These are phyloP conservation scores for Panorpa germanica DNA, from an alignment of 2,888 invertebrate species.

Conservation along the genomic window DNA sequence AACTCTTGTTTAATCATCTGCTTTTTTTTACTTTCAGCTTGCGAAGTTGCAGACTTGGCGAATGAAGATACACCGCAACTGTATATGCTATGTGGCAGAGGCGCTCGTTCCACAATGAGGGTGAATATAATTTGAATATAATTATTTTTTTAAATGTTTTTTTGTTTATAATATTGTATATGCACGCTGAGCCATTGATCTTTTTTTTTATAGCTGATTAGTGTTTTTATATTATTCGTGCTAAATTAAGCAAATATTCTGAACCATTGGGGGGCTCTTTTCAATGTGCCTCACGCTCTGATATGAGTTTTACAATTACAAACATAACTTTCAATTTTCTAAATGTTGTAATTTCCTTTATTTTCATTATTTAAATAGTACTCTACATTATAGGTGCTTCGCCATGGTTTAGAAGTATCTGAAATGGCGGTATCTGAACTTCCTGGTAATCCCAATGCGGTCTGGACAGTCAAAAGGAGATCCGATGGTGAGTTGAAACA, in stretches of 20 bases:
- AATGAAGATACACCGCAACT: constrained; percentile 98
- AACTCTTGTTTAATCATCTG: constrained; percentile 1
- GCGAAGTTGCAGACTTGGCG: constrained; percentile 84
- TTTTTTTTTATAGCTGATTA: too few species aligned
- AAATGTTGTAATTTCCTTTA: too few species aligned
- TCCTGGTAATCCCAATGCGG: constrained; percentile 99
- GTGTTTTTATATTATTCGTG: constrained; percentile 4
- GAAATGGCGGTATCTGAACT: constrained; percentile 99
- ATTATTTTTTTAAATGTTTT: neutral
- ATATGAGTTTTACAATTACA: constrained; percentile 24
- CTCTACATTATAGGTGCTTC: constrained; percentile 68
- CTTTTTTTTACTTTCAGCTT: constrained; percentile 27
- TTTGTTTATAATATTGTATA: too few species aligned
- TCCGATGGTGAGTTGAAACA: constrained; percentile 72
- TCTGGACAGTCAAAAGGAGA: constrained; percentile 95
- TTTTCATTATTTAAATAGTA: too few species aligned
- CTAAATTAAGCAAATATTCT: constrained; percentile 19
- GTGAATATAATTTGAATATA: constrained; percentile 86
- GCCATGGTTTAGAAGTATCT: constrained; percentile 95
- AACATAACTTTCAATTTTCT: too few species aligned
- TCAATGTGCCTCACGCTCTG: constrained; percentile 38
- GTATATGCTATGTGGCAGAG: constrained; percentile 89
- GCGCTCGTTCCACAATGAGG: constrained; percentile 81
- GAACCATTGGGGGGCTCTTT: constrained; percentile 41
- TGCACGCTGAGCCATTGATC: too few species aligned